A percentile compares a stretch with the other conserved stretches of the same genome.
These are phyloP conservation scores for Pithys albifrons DNA, from an alignment of 2,113 vertebrate species.

Conservation along the genomic window DNA sequence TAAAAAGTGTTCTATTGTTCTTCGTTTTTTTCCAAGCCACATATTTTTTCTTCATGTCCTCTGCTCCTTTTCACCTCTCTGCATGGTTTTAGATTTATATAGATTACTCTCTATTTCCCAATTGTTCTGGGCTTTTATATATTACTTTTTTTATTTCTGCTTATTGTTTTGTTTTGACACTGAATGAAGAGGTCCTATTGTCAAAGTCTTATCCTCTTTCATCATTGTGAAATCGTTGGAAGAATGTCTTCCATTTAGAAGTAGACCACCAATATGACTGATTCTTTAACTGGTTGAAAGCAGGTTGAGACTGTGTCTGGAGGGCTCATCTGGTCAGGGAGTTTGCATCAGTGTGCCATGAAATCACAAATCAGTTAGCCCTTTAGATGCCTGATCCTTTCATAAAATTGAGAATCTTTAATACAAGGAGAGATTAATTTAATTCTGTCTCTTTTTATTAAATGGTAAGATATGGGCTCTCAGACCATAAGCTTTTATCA, in stretches of 20 bases:
- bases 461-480: not conserved
- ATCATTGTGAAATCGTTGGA: not conserved
- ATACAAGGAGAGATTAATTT: not conserved
- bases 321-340: not conserved
- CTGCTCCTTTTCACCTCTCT: not conserved
- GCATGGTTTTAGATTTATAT: not conserved
- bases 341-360: not conserved
- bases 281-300: not conserved
- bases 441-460: not conserved
- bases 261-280: not conserved
- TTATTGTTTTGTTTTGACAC: constrained; percentile 40
- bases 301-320: not conserved
- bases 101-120: not conserved
- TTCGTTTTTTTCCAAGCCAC: not conserved
- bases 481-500: not conserved
- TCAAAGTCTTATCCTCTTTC: not conserved
- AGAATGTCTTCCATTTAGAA: not conserved
- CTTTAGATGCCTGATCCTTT: not conserved
- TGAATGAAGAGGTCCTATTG: constrained; percentile 34
- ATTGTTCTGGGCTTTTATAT: not conserved
- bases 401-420: not conserved
- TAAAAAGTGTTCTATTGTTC: not conserved
- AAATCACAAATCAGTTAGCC: not conserved
- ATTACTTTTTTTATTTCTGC: not conserved
- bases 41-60: not conserved